Base-by-base conservation (phyloP, 2,797 vertebrate species). In the Simalia tracyae region DNA sequence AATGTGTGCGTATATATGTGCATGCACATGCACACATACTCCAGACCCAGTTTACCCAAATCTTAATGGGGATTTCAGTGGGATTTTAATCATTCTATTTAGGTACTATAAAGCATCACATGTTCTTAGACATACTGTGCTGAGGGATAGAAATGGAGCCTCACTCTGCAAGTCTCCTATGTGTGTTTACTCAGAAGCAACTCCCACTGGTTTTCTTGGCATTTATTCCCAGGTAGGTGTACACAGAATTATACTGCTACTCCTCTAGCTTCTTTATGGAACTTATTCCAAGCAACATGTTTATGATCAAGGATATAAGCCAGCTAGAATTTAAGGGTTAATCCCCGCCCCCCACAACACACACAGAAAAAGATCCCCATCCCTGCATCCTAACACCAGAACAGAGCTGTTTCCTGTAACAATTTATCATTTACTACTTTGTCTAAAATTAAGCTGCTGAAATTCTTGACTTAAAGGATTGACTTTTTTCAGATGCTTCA, bases 401-500 rank as follows among this genome's bases (percentile, higher is more conserved):
- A 89, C 11, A 2, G 31, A 89, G 12, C 46, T 63, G 54, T 28
- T 90, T 19, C 26, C 57, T 4, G 15, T 3, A 86, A 54, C 1
- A 57, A 84, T 63, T 36, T 8, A 26, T 56, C 24, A 28, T n/a
- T 17, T 14, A 36, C 54, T 60, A 56, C 54, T 81, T 87, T 26
- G 24, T 59, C 68, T 76, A 42, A 46, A 90, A 26, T 89, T 64
- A 85, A 89, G 50, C n/a, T 68, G 50, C 68, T 92, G 60, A 92
- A 85, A 85, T 59, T 19, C 9, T 42, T 84, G 72, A 85, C 54
- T 92, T 86, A 22, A 61, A 76, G 15, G 61, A 15, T 56, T 68
- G 61, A 59, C 46, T 68, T 89, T 31, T 64, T 7, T 56, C 12
- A 66, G 50, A 86, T 63, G n/a, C 28, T 11, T 11, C 59, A 46